Evolutionary conservation across 2,113 vertebrate species (phyloP).

Genomic region (Orycteropus afer): DNA sequence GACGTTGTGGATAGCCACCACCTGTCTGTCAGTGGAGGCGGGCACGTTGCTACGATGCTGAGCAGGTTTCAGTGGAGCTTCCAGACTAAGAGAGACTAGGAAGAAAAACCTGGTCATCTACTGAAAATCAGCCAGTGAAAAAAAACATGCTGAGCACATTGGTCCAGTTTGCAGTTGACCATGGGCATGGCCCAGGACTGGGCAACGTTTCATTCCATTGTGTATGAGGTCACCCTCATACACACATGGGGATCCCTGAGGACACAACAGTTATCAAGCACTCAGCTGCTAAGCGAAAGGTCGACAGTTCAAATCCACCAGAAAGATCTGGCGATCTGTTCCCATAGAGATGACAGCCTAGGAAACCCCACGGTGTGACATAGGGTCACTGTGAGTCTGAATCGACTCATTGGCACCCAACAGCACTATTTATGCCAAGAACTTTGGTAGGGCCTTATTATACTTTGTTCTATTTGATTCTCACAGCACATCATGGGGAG

Average conservation of each 20-base stretch:
- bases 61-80: no score
- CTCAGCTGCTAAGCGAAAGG: neutral
- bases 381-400: neutral
- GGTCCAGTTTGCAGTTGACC: neutral
- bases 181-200: neutral
- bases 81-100: no score
- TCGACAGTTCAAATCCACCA: neutral
- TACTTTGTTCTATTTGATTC: neutral
- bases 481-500: neutral
- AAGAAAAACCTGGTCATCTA: neutral
- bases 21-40: no score
- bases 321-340: neutral
- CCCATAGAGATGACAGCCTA: no score
- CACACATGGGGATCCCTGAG: neutral
- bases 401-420: neutral
- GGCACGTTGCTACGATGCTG: no score
- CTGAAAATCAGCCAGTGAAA: neutral
- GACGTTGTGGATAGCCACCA: no score
- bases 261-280: neutral
- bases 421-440: rapidly evolving
- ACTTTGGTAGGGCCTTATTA: neutral
- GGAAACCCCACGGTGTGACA: neutral
- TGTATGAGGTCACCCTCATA: no score
- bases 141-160: neutral
- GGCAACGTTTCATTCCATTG: neutral